These are phyloP conservation scores for Brachyhypopomus gauderio DNA, from an alignment of 2,113 vertebrate species.

Conservation along the genomic window DNA sequence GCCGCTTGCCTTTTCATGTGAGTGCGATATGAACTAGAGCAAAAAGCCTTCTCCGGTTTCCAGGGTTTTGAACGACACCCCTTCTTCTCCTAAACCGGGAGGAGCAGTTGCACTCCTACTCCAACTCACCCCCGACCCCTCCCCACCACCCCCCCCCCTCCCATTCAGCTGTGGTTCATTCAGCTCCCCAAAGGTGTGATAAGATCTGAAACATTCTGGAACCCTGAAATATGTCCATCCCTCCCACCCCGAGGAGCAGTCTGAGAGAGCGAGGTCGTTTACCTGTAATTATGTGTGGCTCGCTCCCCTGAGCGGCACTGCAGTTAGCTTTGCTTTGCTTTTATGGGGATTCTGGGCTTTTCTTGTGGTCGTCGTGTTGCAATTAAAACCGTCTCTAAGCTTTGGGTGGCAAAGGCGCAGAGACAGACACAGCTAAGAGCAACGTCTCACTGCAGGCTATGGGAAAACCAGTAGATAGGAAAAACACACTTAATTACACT, in stretches of 20 bases:
- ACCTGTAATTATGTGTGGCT: slow-evolving; percentile 97
- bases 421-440: slow-evolving; percentile 76
- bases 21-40: not conserved
- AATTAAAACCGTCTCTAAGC: slow-evolving; percentile 94
- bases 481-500: slow-evolving; percentile 98
- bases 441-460: slow-evolving; percentile 87
- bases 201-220: slow-evolving; percentile 43
- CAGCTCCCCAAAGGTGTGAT: slow-evolving; percentile 34
- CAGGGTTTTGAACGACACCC: slow-evolving; percentile 15
- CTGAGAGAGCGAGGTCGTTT: slow-evolving; percentile 76
- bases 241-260: slow-evolving; percentile 61
- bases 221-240: slow-evolving; percentile 61
- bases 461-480: slow-evolving; percentile 88
- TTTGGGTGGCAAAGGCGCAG: slow-evolving; percentile 92
- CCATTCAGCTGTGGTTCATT: not conserved
- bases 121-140: not conserved
- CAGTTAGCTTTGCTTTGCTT: slow-evolving; percentile 90
- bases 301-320: slow-evolving; percentile 89
- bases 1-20: not conserved
- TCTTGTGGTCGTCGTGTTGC: slow-evolving; percentile 94
- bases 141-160: not conserved
- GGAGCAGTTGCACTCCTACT: not conserved
- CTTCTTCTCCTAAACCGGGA: not conserved
- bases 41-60: not conserved
- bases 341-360: slow-evolving; percentile 94